These are phyloP conservation scores for Frankliniella fusca DNA, from an alignment of 2,888 invertebrate species.

Conservation along the genomic window DNA sequence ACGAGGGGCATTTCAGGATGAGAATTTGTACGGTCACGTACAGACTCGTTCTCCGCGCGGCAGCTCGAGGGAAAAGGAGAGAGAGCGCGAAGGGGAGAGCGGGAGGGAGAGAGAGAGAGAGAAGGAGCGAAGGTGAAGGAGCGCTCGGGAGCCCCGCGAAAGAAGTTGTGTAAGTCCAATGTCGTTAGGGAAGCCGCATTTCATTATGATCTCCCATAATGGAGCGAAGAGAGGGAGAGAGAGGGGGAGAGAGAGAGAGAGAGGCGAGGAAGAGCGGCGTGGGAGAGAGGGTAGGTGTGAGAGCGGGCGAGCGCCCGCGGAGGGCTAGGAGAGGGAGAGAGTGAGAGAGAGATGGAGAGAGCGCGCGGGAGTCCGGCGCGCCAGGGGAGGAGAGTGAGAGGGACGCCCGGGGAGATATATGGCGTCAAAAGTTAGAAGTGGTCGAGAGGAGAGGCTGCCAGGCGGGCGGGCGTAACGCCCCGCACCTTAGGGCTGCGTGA, in stretches of 20 bases:
- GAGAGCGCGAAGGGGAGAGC: not conserved
- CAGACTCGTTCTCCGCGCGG: not conserved
- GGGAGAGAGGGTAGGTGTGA: not conserved
- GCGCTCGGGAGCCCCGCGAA: not conserved
- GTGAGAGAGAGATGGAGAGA: not conserved
- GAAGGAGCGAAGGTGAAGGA: slow-evolving; percentile 4
- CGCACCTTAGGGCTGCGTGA: too few relatives aligned
- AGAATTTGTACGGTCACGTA: slow-evolving; percentile 14
- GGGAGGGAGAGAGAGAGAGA: not conserved
- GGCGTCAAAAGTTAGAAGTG: slow-evolving; percentile 20
- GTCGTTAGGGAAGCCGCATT: slow-evolving; percentile 17
- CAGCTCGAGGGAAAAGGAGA: not conserved
- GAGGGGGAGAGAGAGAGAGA: not conserved
- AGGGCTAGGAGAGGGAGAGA: not conserved
- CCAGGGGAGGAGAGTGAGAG: not conserved
- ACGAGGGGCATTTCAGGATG: slow-evolving; percentile 3
- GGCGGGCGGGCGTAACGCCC: too few relatives aligned
- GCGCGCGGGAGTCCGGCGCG: not conserved
- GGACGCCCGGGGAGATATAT: not conserved
- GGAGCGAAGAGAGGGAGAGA: not conserved
- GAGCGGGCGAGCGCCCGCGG: not conserved
- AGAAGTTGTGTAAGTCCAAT: slow-evolving; percentile 22
- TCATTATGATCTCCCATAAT: slow-evolving; percentile 10
- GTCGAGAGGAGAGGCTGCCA: not conserved
- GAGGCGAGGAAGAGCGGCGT: not conserved